A percentile compares a stretch with the other conserved stretches of the same genome.
Conservation (phyloP, 2,797 vertebrate genomes). For the Falco peregrinus region DNA sequence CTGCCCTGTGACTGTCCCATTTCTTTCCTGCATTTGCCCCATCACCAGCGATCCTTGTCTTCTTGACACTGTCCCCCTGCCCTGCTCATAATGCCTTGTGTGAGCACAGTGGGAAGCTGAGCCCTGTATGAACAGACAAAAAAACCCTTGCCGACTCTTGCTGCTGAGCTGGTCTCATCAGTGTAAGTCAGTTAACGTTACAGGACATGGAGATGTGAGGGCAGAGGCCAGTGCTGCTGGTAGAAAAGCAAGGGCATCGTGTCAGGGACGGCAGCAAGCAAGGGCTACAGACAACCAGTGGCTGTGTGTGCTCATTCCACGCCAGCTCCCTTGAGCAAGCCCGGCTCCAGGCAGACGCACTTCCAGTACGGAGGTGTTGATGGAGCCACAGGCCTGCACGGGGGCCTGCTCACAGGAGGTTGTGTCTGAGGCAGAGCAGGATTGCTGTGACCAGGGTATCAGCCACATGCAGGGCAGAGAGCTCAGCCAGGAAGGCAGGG, state of each 20-base stretch:
- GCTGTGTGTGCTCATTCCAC: not conserved
- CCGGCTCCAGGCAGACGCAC: accelerated
- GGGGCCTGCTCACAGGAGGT: not conserved
- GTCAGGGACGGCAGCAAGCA: accelerated
- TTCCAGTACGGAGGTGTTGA: not conserved
- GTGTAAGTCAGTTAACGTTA: not conserved
- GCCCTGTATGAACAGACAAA: not conserved
- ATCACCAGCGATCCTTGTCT: not conserved
- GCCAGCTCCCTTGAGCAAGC: not conserved
- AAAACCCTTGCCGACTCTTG: not conserved
- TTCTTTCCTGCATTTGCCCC: not conserved
- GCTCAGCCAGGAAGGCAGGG: not conserved
- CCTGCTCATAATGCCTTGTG: accelerated
- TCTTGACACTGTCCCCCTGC: not conserved
- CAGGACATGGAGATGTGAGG: accelerated
- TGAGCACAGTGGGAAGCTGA: accelerated
- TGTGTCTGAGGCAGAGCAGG: not conserved
- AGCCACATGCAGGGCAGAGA: not conserved
- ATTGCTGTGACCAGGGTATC: accelerated
- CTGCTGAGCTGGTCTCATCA: not conserved
- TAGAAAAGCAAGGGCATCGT: accelerated
- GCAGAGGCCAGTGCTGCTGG: accelerated
- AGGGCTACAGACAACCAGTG: not conserved
- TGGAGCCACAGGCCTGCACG: accelerated
- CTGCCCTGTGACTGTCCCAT: not conserved